Evolutionary conservation across 2,797 vertebrate species (phyloP), one percentile per base, ranked within the genome.

Genomic region (Alosa sapidissima): DNA sequence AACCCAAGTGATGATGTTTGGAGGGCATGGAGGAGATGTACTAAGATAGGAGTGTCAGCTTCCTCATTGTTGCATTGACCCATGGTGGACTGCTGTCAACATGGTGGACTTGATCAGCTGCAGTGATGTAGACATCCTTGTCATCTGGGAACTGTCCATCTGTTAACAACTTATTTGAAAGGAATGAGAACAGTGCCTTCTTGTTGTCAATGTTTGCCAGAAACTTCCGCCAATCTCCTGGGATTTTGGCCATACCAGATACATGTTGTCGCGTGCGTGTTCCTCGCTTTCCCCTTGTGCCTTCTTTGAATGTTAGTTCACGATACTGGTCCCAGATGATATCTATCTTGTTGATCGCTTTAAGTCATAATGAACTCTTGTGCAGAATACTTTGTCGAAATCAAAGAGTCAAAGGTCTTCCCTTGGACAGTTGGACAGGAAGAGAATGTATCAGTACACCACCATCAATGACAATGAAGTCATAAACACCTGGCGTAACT

Each of bases 11-110:
- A 58, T 58, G 81, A 33, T 82, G 81, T 82, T 58, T 58, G 81
- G 51, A 82, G 51, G 52, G 81, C n/a, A 58, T 82, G 81, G 81
- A 82, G 81, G 21, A 82, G n/a, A 82, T 82, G 81, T 36, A 82
- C 52, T 58, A 82, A 36, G 81, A 82, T 28, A 58, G 24, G 51
- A 58, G 81, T 82, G 81, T 45, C 81, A 82, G 81, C 81, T 82
- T 82, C 81, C 52, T 82, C 81, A 58, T 82, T 24, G 81, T 54
- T 82, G 81, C n/a, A 82, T 1, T 41, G 81, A 81, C 14, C 81
- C 81, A 81, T 81, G 81, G 81, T 36, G 60, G 60, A 28, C 60
- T 7, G 9, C 28, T 58, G 1, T 28, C 81, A 33, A 82, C 81
- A 58, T 82, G 81, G 81, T 82, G 24, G 51, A 82, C 81, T 33